Evolutionary conservation across 1,140 invertebrate species (phyloP).

Genomic region (Caenorhabditis remanei): DNA sequence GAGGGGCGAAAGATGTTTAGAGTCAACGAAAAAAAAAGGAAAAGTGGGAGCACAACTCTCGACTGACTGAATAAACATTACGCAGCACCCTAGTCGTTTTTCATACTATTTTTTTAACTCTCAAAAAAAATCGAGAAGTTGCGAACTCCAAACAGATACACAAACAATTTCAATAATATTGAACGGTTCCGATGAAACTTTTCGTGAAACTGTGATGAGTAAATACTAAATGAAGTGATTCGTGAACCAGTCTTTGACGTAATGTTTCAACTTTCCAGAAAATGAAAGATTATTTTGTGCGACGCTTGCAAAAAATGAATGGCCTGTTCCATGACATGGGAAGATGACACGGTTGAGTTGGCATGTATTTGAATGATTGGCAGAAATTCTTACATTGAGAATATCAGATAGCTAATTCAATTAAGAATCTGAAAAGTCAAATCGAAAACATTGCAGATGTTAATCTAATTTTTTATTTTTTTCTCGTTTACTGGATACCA

Average conservation of each 20-base stretch:
- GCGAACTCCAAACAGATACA: neutral
- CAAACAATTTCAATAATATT: neutral
- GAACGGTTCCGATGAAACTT: neutral
- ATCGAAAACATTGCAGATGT: no score
- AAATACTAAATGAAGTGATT: no score
- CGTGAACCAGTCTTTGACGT: no score
- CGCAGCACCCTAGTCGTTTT: slow-evolving; percentile 13
- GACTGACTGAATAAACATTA: slow-evolving; percentile 50
- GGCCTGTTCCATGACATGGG: no score
- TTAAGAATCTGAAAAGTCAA: no score
- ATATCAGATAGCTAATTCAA: no score
- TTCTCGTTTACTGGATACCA: no score
- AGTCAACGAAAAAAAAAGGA: neutral
- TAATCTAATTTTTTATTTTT: no score
- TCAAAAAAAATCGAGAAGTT: neutral
- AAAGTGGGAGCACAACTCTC: neutral
- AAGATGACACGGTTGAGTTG: no score
- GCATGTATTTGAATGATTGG: no score
- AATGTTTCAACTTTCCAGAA: neutral
- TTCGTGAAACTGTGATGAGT: no score
- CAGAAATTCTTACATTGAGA: no score
- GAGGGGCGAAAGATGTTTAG: slow-evolving; percentile 17
- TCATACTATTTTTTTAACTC: neutral
- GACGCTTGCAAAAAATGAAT: neutral
- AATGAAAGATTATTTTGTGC: neutral